These are phyloP conservation scores for Spodoptera exigua DNA, from an alignment of 2,888 invertebrate genomes.

Conservation along the genomic window DNA sequence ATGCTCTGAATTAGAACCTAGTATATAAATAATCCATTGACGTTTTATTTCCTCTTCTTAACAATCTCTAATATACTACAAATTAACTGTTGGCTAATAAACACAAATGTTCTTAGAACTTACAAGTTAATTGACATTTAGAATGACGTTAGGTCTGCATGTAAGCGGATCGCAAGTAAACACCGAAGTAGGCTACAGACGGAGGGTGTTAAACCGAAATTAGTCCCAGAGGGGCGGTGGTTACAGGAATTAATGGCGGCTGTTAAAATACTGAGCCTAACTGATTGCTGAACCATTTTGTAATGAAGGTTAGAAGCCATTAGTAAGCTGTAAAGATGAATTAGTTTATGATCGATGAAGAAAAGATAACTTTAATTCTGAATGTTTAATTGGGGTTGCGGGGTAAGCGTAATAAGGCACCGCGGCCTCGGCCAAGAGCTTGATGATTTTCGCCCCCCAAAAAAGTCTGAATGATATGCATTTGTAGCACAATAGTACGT, in stretches of 20 bases:
- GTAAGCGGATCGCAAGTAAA: conserved; percentile 29
- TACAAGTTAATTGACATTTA: conserved; percentile 36
- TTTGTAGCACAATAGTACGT: no score
- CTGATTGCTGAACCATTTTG: conserved; percentile 21
- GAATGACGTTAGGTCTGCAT: conserved; percentile 37
- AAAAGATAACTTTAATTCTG: no score
- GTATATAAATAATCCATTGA: no score
- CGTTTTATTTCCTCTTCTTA: no score
- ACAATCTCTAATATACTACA: no score
- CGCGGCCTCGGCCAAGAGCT: no score
- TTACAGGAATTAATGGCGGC: conserved; percentile 22
- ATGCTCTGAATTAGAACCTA: no score
- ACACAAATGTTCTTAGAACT: conserved; percentile 25
- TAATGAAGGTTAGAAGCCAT: background rate
- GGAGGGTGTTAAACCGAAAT: conserved; percentile 33
- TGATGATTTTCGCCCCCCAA: no score
- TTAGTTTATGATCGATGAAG: no score
- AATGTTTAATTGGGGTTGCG: no score
- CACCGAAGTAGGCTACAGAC: conserved; percentile 30
- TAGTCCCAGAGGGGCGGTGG: conserved; percentile 19
- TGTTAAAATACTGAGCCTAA: conserved; percentile 18
- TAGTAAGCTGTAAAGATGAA: background rate
- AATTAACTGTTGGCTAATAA: conserved; percentile 9
- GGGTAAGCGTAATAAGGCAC: no score
- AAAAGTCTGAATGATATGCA: no score